These are phyloP conservation scores for Eubasilissa splendida DNA, from an alignment of 2,888 invertebrate genomes.

Conservation along the genomic window DNA sequence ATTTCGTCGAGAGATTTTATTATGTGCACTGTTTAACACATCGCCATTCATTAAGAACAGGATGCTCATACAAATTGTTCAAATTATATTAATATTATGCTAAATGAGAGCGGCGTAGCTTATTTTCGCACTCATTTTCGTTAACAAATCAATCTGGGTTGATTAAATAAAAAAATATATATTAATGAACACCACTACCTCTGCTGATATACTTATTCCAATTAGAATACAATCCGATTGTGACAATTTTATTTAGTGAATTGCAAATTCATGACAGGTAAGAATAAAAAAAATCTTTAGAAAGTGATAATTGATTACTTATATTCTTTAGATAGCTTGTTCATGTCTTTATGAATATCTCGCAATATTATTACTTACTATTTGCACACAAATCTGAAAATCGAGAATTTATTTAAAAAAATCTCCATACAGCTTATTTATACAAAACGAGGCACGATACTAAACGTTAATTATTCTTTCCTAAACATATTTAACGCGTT, in stretches of 20 bases:
- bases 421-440: too few relatives aligned
- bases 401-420: too few relatives aligned
- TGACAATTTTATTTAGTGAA: constrained; percentile 2
- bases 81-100: not conserved
- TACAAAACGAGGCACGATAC: too few relatives aligned
- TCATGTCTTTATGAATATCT: too few relatives aligned
- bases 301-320: too few relatives aligned
- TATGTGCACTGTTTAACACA: constrained; percentile 12
- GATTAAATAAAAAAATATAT: not conserved
- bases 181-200: not conserved
- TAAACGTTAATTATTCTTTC: too few relatives aligned
- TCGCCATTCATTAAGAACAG: constrained; percentile 26
- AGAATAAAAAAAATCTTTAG: not conserved
- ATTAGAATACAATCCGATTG: not conserved
- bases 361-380: too few relatives aligned
- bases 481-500: too few relatives aligned
- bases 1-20: constrained; percentile 1
- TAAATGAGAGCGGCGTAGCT: not conserved
- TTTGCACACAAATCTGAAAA: too few relatives aligned
- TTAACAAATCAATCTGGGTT: not conserved
- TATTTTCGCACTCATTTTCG: constrained; percentile 20
- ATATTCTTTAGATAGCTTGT: too few relatives aligned
- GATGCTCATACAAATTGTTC: constrained; percentile 19
- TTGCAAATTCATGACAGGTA: not conserved
- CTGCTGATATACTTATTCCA: not conserved